Conservation (phyloP, 2,797 vertebrate genomes). For the Meriones psammophilus region DNA sequence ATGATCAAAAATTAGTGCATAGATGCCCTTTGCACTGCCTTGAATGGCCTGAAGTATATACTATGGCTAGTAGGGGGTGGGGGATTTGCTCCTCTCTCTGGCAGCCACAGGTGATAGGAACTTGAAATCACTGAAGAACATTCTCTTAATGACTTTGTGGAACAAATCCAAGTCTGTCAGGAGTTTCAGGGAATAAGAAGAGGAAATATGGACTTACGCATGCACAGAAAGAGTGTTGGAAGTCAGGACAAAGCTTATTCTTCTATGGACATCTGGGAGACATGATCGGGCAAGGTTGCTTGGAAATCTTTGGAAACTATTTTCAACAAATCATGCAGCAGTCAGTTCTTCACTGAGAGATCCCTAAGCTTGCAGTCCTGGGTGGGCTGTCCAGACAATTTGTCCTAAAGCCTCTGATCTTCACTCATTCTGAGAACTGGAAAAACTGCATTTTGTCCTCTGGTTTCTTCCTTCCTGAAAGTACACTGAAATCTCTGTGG, state of each 20-base stretch:
- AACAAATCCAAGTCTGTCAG: not conserved
- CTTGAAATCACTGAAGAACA: not conserved
- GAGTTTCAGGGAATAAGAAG: not conserved
- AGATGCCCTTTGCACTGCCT: not conserved
- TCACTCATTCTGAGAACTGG: not conserved
- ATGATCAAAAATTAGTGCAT: not conserved
- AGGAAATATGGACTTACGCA: not conserved
- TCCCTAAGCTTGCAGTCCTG: not conserved
- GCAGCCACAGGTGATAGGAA: not conserved
- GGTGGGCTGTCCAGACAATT: not conserved
- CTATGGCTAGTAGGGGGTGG: not conserved
- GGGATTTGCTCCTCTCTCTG: not conserved
- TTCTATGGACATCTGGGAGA: not conserved
- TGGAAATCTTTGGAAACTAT: not conserved
- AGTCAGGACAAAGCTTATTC: not conserved
- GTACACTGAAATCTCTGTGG: not conserved
- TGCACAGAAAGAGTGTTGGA: not conserved
- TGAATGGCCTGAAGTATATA: not conserved
- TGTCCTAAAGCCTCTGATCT: not conserved
- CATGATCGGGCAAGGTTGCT: not conserved
- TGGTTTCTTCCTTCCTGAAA: not conserved
- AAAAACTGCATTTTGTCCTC: slow-evolving; percentile 2
- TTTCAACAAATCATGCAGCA: not conserved
- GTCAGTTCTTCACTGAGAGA: not conserved
- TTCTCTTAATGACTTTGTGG: not conserved